Percentiles rank a stretch among this genome's conserved stretches.
These are phyloP conservation scores for Decapterus maruadsi DNA, from an alignment of 2,797 vertebrate genomes.

Conservation along the genomic window DNA sequence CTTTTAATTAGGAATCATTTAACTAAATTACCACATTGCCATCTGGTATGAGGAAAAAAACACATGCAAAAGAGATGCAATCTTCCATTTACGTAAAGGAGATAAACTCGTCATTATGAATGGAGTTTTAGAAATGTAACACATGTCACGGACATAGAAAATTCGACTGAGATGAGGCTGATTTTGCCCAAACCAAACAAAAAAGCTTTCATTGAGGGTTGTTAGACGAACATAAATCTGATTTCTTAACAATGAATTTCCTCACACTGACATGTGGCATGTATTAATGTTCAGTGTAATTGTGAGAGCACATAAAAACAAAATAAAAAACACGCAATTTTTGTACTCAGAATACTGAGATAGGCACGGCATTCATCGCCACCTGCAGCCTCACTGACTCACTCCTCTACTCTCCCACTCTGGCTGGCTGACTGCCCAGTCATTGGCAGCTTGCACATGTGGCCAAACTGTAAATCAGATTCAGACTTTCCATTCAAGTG, in stretches of 20 bases:
- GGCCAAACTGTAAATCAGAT: constrained; percentile 83
- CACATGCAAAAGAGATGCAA: constrained; percentile 66
- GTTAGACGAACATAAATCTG: constrained; percentile 14
- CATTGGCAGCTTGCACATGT: constrained; percentile 80
- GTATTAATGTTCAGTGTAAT: constrained; percentile 20
- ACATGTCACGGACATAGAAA: constrained; percentile 16
- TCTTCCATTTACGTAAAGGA: constrained; percentile 64
- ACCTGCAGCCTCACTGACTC: constrained; percentile 65
- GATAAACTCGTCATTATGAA: constrained; percentile 53
- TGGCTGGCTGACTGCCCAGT: constrained; percentile 69
- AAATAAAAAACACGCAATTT: constrained; percentile 5
- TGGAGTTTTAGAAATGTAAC: constrained; percentile 35
- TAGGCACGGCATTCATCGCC: constrained; percentile 52
- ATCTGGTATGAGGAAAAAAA: constrained; percentile 78
- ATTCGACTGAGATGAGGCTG: constrained; percentile 15
- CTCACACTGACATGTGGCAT: constrained; percentile 6
- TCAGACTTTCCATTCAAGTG: constrained; percentile 83
- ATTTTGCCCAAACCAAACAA: constrained; percentile 33
- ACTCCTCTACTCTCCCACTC: constrained; percentile 54
- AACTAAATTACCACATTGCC: constrained; percentile 75
- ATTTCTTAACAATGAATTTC: constrained; percentile 22
- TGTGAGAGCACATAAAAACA: constrained; percentile 2
- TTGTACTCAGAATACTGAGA: constrained; percentile 17
- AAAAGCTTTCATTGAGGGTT: neutral
- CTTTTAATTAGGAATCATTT: constrained; percentile 77